Conservation (phyloP, 2,888 invertebrate genomes). For the Spodoptera exigua region DNA sequence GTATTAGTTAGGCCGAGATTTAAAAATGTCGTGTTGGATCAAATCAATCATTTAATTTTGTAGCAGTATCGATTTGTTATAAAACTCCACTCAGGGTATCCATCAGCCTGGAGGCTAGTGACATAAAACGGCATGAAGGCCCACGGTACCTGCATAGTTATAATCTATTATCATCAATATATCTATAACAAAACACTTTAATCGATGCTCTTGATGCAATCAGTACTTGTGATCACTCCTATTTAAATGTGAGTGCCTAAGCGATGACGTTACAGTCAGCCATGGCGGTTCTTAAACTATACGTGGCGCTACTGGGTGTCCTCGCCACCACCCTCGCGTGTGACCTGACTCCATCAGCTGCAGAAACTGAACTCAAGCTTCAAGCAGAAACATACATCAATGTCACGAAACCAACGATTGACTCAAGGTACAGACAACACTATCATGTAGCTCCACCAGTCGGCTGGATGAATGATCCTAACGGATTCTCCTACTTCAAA, state of each 20-base stretch:
- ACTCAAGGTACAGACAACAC: constrained; percentile 68
- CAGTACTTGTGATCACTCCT: constrained; percentile 28
- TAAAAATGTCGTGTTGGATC: no score
- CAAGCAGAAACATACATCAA: constrained; percentile 19
- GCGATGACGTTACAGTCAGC: constrained; percentile 7
- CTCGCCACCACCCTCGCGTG: constrained; percentile 51
- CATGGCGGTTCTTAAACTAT: constrained; percentile 39
- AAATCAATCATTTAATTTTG: no score
- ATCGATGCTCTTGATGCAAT: constrained; percentile 47
- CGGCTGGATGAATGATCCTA: constrained; percentile 90
- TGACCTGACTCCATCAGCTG: constrained; percentile 18
- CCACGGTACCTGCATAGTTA: no score
- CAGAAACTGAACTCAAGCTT: constrained; percentile 5
- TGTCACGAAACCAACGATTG: background rate
- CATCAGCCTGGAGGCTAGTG: no score
- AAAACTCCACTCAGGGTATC: no score
- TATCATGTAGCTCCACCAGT: constrained; percentile 81
- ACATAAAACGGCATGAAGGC: no score
- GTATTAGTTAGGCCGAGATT: no score
- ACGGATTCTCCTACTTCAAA: constrained; percentile 85
- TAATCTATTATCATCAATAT: background rate
- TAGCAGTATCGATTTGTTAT: no score
- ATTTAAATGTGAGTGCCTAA: constrained; percentile 34
- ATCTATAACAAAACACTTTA: constrained; percentile 22
- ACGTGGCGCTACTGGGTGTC: constrained; percentile 55